phyloP scores from a whole-genome alignment of 2,888 invertebrate genomes.

The Sthenelais limicola region DNA sequence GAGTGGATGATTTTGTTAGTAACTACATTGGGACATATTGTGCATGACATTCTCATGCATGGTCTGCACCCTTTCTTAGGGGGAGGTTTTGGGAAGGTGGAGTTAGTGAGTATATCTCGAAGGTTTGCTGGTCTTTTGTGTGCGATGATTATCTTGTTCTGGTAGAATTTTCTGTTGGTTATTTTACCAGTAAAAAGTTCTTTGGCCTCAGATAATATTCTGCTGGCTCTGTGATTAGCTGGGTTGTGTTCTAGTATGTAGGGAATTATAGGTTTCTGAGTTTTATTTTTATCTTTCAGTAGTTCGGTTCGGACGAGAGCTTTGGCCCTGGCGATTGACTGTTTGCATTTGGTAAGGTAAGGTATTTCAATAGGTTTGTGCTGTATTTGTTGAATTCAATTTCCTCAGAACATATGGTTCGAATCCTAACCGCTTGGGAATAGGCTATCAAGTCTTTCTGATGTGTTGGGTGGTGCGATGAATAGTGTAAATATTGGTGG shows the following conservation, averaged over 20 bases:
- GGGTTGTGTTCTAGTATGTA: conserved; percentile 5
- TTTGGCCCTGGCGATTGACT: not conserved
- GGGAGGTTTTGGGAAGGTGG: no score
- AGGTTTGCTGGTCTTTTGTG: conserved; percentile 6
- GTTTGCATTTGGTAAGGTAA: not conserved
- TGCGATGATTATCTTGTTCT: conserved; percentile 5
- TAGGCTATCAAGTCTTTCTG: conserved; percentile 20
- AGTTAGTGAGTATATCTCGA: conserved; percentile 12
- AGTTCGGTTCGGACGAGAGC: not conserved
- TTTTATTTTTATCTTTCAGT: not conserved
- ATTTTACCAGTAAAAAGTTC: not conserved
- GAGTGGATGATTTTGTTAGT: not conserved
- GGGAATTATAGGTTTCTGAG: not conserved
- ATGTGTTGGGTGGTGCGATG: no score
- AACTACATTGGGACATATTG: not conserved
- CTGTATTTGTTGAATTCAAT: not conserved
- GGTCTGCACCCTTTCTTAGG: not conserved
- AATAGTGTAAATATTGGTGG: not conserved
- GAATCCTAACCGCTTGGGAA: not conserved
- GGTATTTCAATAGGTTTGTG: not conserved
- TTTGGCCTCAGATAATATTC: not conserved
- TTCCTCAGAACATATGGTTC: not conserved
- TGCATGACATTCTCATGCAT: not conserved
- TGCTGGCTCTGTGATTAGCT: not conserved
- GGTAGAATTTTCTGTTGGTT: not conserved